These are phyloP conservation scores for Apodemus speciosus DNA, from an alignment of 2,113 vertebrate species.

Conservation along the genomic window DNA sequence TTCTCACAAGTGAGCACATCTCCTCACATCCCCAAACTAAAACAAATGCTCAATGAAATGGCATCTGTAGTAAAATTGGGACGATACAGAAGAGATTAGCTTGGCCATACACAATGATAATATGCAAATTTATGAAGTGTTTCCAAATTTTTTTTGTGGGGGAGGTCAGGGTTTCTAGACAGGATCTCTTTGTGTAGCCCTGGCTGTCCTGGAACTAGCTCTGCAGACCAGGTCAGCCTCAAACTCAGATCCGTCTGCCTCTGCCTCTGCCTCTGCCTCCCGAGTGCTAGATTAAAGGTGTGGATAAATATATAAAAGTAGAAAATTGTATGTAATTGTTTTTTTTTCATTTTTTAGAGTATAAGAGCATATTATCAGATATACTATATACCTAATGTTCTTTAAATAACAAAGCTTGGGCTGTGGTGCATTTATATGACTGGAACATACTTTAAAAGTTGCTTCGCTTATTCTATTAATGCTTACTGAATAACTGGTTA, in stretches of 20 bases:
- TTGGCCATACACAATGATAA: not conserved
- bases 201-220: not conserved
- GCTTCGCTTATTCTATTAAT: constrained; percentile 29
- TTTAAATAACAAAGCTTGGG: constrained; percentile 1
- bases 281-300: not conserved
- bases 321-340: not conserved
- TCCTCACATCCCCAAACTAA: not conserved
- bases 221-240: not conserved
- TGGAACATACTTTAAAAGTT: constrained; percentile 5
- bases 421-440: constrained; percentile 3
- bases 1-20: not conserved
- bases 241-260: not conserved
- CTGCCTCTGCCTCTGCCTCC: not conserved
- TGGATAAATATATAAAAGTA: not conserved
- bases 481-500: constrained; percentile 15
- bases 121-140: not conserved
- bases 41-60: not conserved
- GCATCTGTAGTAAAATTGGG: not conserved
- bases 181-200: not conserved
- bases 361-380: not conserved
- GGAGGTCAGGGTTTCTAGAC: not conserved
- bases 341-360: constrained; percentile 9
- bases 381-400: not conserved
- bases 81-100: not conserved
- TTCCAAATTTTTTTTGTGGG: not conserved